Percentiles rank a stretch among this genome's conserved stretches.
Conservation (phyloP, 1,140 invertebrate genomes). For the Hirudo medicinalis region DNA sequence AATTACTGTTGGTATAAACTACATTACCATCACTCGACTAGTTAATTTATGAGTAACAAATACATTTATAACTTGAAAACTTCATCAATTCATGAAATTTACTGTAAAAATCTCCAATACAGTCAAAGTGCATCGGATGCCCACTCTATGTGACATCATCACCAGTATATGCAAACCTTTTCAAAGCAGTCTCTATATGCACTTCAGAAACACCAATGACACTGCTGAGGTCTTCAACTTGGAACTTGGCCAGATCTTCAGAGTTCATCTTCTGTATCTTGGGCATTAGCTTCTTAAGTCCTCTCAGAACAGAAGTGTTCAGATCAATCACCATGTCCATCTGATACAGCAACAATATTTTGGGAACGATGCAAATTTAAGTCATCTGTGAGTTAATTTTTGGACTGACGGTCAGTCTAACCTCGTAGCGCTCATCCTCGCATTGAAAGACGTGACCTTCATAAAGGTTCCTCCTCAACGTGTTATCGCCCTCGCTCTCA, state of each 20-base stretch:
- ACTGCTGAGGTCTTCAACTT: slow-evolving; percentile 63
- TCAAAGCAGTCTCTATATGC: slow-evolving; percentile 42
- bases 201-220: slow-evolving; percentile 80
- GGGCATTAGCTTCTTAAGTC: slow-evolving; percentile 77
- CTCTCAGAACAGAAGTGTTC: slow-evolving; percentile 80
- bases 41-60: no score
- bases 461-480: background rate
- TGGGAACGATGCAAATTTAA: no score
- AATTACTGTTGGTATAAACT: no score
- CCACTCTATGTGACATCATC: no score
- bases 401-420: background rate
- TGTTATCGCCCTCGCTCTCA: background rate
- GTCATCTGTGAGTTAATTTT: background rate
- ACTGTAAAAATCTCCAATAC: no score
- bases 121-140: no score
- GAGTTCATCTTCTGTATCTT: slow-evolving; percentile 75
- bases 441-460: slow-evolving; percentile 7
- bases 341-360: slow-evolving; percentile 40
- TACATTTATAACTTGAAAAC: no score
- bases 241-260: slow-evolving; percentile 74
- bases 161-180: slow-evolving; percentile 28
- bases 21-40: no score
- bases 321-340: slow-evolving; percentile 94
- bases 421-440: slow-evolving; percentile 1
- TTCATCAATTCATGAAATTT: no score